A percentile compares a stretch with the other conserved stretches of the same genome.
phyloP scores from a whole-genome alignment of 2,888 invertebrate genomes.

The Parnassius orleans region DNA sequence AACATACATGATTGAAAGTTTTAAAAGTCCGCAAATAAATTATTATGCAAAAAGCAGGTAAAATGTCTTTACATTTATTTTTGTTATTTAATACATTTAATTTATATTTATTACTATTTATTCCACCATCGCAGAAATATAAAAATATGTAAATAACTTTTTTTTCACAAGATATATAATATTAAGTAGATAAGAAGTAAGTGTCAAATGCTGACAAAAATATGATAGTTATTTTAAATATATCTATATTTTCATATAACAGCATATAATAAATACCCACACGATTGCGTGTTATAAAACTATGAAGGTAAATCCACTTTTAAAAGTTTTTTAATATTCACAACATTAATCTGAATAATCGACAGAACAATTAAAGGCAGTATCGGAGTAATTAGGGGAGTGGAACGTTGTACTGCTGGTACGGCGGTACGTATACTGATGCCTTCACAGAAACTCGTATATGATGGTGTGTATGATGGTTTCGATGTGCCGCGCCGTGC shows the following conservation, averaged over 20 bases:
- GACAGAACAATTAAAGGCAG: background rate
- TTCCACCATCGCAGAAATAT: slow-evolving; percentile 13
- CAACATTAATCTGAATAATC: slow-evolving; percentile 33
- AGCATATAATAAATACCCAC: slow-evolving; percentile 27
- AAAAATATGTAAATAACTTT: slow-evolving; percentile 11
- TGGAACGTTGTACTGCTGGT: slow-evolving; percentile 19
- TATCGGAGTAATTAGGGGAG: background rate
- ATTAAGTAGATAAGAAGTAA: slow-evolving; percentile 1
- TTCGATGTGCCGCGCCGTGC: slow-evolving; percentile 46
- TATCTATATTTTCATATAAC: slow-evolving; percentile 34
- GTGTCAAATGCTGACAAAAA: slow-evolving; percentile 8
- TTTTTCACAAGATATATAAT: slow-evolving; percentile 6
- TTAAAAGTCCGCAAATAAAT: slow-evolving; percentile 8
- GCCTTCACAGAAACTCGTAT: slow-evolving; percentile 49
- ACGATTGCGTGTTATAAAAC: slow-evolving; percentile 33
- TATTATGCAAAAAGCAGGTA: slow-evolving; percentile 3
- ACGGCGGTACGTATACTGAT: slow-evolving; percentile 27
- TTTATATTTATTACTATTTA: slow-evolving; percentile 5
- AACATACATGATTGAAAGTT: background rate
- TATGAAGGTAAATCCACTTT: slow-evolving; percentile 30
- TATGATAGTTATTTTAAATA: slow-evolving; percentile 39
- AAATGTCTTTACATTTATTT: slow-evolving; percentile 8
- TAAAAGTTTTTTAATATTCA: slow-evolving; percentile 31
- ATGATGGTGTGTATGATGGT: slow-evolving; percentile 46
- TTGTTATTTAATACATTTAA: slow-evolving; percentile 1